A percentile compares a stretch with the other conserved stretches of the same genome.
These are phyloP conservation scores for Nomia melanderi DNA, from an alignment of 1,140 invertebrate species.

Conservation along the genomic window DNA sequence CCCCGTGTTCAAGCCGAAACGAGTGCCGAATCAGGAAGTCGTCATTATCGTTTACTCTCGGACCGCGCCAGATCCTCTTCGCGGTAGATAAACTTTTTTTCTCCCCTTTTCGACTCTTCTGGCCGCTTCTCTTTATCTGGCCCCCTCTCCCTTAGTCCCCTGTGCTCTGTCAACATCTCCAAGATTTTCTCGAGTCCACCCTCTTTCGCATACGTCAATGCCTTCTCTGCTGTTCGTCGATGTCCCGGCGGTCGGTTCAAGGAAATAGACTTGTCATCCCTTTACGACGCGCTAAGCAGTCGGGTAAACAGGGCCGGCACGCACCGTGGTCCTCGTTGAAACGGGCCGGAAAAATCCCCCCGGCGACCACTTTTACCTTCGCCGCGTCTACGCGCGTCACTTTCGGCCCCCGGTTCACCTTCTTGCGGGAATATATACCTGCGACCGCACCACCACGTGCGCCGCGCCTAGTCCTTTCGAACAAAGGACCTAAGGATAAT, in stretches of 20 bases:
- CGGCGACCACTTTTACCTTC: conserved; percentile 34
- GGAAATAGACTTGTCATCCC: conserved; percentile 65
- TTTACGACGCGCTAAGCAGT: conserved; percentile 65
- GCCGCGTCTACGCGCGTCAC: conserved; percentile 53
- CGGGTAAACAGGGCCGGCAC: conserved; percentile 63
- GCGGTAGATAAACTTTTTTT: conserved; percentile 46
- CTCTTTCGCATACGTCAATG: conserved; percentile 38
- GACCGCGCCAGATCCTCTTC: conserved; percentile 36
- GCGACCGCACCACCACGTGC: conserved; percentile 39
- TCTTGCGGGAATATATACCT: background rate
- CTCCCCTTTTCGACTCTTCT: background rate
- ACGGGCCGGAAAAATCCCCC: conserved; percentile 7
- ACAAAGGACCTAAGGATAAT: conserved; percentile 45
- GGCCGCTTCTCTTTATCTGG: conserved; percentile 28
- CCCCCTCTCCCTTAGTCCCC: background rate
- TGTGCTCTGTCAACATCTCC: conserved; percentile 59
- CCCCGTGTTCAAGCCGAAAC: no score
- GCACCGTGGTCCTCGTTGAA: conserved; percentile 41
- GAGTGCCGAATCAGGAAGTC: conserved; percentile 38
- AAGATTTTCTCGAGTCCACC: conserved; percentile 47
- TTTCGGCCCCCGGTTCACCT: conserved; percentile 2
- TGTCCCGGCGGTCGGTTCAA: conserved; percentile 50
- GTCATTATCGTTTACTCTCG: conserved; percentile 51
- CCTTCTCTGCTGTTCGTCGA: background rate
- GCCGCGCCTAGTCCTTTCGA: conserved; percentile 46